These are phyloP conservation scores for Amphimallon solstitiale DNA, from an alignment of 2,888 invertebrate genomes.

Conservation along the genomic window DNA sequence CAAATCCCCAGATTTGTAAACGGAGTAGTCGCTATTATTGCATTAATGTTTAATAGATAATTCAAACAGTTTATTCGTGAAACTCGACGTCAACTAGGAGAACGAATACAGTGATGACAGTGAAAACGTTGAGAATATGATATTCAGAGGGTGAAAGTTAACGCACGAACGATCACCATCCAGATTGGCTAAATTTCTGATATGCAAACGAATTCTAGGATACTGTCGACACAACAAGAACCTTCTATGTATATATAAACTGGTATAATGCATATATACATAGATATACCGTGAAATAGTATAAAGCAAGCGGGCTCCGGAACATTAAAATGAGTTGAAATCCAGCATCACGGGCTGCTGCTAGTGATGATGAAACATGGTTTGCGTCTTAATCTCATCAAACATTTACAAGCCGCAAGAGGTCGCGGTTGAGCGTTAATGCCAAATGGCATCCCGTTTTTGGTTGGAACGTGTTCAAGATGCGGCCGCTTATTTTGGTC, in stretches of 20 bases:
- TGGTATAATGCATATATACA: too few relatives aligned
- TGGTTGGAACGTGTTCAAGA: conserved; percentile 33
- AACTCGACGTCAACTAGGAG: too few relatives aligned
- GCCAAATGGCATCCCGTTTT: conserved; percentile 48
- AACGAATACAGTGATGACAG: too few relatives aligned
- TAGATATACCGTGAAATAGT: too few relatives aligned
- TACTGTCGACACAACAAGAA: background rate
- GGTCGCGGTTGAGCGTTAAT: conserved; percentile 50
- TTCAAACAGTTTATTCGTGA: too few relatives aligned
- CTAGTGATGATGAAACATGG: conserved; percentile 61
- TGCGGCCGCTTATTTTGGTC: too few relatives aligned
- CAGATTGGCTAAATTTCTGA: conserved; percentile 45
- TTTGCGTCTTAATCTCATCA: conserved; percentile 64
- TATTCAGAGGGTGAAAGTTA: conserved; percentile 47
- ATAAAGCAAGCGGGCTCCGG: too few relatives aligned
- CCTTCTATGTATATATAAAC: background rate
- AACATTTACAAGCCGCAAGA: conserved; percentile 56
- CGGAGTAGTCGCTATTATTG: too few relatives aligned
- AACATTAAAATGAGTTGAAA: too few relatives aligned
- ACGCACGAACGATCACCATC: conserved; percentile 48
- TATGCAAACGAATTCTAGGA: conserved; percentile 47
- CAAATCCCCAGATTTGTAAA: too few relatives aligned
- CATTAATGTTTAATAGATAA: too few relatives aligned
- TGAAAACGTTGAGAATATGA: conserved; percentile 39
- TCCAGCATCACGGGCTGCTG: conserved; percentile 13